Evolutionary conservation across 2,113 vertebrate genomes (phyloP), one percentile per base, ranked within the genome.

Genomic region (Chaetops frenatus): DNA sequence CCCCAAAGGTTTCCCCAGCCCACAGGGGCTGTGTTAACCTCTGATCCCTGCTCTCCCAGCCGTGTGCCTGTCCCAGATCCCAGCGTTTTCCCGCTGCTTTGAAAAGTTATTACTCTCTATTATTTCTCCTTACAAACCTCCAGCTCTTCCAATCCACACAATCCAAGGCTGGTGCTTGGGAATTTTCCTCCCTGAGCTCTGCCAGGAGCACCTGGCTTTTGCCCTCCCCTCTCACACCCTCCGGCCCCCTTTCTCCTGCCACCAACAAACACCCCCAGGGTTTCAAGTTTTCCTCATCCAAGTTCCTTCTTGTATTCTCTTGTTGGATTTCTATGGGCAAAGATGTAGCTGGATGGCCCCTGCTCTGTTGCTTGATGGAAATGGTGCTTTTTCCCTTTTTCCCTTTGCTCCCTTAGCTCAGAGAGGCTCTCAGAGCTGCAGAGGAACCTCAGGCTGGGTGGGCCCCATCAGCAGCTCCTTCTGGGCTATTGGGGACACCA

Each of bases 191-290:
- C 31, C 33, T 9, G 6, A 56, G 25, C 29, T 56, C 44, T 61
- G 1, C 25, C 19, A 19, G 18, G 4, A 40, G 4, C 0, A 16
- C 1, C 31, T 24, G 10, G 4, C 6, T 35, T 1, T 57, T 77
- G 19, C 36, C 15, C 20, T 42, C 27, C 29, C 18, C 51, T 61
- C 62, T 57, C 45, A 40, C 5, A 56, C 7, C 29, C 33, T 22
- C 56, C 61, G 51, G 29, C 2, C 19, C 38, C 40, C 31, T 54
- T 61, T 58, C 16, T 56, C 57, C 60, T 64, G n/a, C 48, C 33
- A 25, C 42, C 48, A 22, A 2, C 7, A n/a, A 77, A 48, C 56
- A 17, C 35, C 40, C 22, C 4, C 27, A 47, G 23, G 5, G 1
- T 23, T 23, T n/a, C 38, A 58, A 58, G 6, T 20, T 38, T 67